A percentile compares a stretch with the other conserved stretches of the same genome.
Evolutionary conservation across 2,888 invertebrate species (phyloP).

Genomic region (Phaedon cochleariae): DNA sequence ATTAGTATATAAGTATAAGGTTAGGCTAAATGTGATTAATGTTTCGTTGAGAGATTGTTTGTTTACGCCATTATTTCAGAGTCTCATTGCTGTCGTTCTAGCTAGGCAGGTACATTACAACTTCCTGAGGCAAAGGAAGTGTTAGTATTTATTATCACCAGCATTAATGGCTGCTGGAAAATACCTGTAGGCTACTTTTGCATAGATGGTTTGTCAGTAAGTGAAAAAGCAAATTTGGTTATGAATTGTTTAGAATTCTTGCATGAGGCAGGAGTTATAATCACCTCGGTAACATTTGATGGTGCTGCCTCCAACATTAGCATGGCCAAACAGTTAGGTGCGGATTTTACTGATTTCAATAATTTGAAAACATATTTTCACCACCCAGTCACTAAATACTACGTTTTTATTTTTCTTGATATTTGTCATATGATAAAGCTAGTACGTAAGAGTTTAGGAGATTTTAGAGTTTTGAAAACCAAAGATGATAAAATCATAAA

Average conservation of each 20-base stretch:
- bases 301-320: constrained; percentile 19
- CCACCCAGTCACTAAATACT: constrained; percentile 11
- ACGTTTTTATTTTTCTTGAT: constrained; percentile 8
- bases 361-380: neutral
- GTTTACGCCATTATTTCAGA: too few species aligned
- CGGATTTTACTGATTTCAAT: neutral
- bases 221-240: constrained; percentile 11
- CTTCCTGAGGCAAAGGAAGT: constrained; percentile 40
- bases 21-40: too few species aligned
- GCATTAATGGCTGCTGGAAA: constrained; percentile 42
- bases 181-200: constrained; percentile 45
- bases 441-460: neutral
- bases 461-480: neutral
- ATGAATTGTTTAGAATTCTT: constrained; percentile 14
- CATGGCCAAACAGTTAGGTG: constrained; percentile 19
- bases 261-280: constrained; percentile 2
- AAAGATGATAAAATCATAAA: neutral
- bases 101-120: too few species aligned
- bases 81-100: too few species aligned
- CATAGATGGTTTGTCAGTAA: neutral
- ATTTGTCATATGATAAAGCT: constrained; percentile 1
- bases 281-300: constrained; percentile 18
- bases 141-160: constrained; percentile 43
- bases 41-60: too few species aligned
- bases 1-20: too few species aligned